Evolutionary conservation across 2,113 vertebrate species (phyloP).

Genomic region (Crocuta crocuta): DNA sequence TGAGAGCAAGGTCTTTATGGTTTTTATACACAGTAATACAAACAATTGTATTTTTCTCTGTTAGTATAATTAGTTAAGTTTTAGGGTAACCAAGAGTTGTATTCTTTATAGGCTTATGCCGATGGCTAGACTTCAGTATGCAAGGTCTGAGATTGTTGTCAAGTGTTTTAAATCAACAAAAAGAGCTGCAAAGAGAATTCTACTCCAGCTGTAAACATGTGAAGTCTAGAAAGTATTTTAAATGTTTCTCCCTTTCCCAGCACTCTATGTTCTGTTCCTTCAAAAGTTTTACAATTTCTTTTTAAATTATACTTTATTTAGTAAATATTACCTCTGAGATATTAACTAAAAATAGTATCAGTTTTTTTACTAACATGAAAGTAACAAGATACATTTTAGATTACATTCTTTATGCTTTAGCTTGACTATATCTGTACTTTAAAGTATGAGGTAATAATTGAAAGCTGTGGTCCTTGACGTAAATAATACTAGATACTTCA

Average conservation of each 20-base stretch:
- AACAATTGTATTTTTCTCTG: neutral
- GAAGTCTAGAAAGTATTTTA: conserved; percentile 16
- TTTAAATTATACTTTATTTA: conserved; percentile 23
- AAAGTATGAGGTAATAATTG: conserved; percentile 63
- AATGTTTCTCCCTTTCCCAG: neutral
- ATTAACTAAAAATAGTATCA: conserved; percentile 40
- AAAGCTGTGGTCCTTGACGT: conserved; percentile 67
- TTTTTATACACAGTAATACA: neutral
- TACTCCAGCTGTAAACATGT: neutral
- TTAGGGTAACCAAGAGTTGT: neutral
- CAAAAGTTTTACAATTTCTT: neutral
- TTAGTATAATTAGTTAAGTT: neutral
- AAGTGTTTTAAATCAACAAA: conserved; percentile 18
- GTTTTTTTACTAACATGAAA: conserved; percentile 34
- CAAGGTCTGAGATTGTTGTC: neutral
- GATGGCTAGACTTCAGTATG: neutral
- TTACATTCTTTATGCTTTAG: conserved; percentile 12
- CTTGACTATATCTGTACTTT: neutral
- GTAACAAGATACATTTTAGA: neutral
- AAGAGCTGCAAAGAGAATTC: neutral
- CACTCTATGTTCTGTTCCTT: neutral
- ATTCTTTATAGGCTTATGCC: neutral
- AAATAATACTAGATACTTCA: conserved; percentile 69
- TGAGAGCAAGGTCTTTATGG: neutral
- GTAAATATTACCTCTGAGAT: conserved; percentile 22